Evolutionary conservation across 1,140 invertebrate species (phyloP).

Genomic region (Procambarus clarkii): DNA sequence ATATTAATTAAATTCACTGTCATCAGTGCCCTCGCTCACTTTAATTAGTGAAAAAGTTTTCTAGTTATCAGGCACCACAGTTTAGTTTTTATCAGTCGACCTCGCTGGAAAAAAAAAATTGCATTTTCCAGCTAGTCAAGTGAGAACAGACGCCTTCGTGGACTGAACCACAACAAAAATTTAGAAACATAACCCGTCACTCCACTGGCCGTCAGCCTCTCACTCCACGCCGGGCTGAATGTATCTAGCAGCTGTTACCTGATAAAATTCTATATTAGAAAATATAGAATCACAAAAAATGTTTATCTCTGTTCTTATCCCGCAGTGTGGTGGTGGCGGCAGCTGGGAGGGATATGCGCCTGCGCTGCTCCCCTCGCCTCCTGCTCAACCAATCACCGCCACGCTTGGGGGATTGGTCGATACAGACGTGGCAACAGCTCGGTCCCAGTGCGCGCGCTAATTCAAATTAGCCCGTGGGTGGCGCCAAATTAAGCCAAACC

Average conservation of each 20-base stretch:
- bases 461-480: slow-evolving; percentile 60
- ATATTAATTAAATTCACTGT: not conserved
- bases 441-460: slow-evolving; percentile 56
- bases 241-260: slow-evolving; percentile 27
- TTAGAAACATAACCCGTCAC: not conserved
- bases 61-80: not conserved
- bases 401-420: slow-evolving; percentile 50
- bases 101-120: not conserved
- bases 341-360: slow-evolving; percentile 16
- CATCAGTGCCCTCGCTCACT: not conserved
- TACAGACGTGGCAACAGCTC: slow-evolving; percentile 58
- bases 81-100: not conserved
- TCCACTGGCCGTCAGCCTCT: not conserved
- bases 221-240: not conserved
- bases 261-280: slow-evolving; percentile 27
- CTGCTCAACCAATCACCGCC: slow-evolving; percentile 34
- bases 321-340: slow-evolving; percentile 14
- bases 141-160: not conserved
- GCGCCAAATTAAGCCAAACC: slow-evolving; percentile 57
- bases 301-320: slow-evolving; percentile 53
- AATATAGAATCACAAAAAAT: slow-evolving; percentile 21
- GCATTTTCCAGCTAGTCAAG: not conserved
- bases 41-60: not conserved
- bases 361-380: slow-evolving; percentile 27
- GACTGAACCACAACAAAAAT: not conserved